Percentiles rank a stretch among this genome's conserved stretches.
phyloP scores from a whole-genome alignment of 2,888 invertebrate species.

The Tenthredo notha region DNA sequence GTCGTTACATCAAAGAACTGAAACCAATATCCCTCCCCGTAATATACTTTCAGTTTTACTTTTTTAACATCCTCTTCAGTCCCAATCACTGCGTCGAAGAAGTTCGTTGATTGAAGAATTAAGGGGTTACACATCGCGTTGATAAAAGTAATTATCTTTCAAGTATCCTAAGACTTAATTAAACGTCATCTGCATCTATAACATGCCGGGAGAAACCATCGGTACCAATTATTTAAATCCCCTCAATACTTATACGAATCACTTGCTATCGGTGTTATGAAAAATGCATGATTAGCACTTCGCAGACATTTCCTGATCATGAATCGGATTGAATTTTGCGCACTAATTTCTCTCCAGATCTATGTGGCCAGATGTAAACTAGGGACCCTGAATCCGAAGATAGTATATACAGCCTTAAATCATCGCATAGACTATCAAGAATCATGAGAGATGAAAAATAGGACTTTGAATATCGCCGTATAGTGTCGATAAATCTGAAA shows the following conservation, averaged over 20 bases:
- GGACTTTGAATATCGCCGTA: not conserved
- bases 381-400: not conserved
- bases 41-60: not conserved
- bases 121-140: not conserved
- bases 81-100: not conserved
- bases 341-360: not conserved
- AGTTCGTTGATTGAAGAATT: not conserved
- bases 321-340: not conserved
- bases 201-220: not conserved
- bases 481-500: not conserved
- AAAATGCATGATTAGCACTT: not conserved
- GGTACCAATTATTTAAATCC: not conserved
- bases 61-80: not conserved
- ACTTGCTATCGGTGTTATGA: not conserved
- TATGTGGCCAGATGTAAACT: not conserved
- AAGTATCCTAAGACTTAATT: not conserved
- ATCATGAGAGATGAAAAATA: not conserved
- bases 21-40: not conserved
- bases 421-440: not conserved
- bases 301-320: too few species aligned
- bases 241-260: not conserved
- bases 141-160: constrained; percentile 12
- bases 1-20: not conserved
- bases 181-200: not conserved
- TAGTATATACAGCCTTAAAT: not conserved